Conservation (phyloP, 2,888 invertebrate species). For the Gordius sp. region DNA sequence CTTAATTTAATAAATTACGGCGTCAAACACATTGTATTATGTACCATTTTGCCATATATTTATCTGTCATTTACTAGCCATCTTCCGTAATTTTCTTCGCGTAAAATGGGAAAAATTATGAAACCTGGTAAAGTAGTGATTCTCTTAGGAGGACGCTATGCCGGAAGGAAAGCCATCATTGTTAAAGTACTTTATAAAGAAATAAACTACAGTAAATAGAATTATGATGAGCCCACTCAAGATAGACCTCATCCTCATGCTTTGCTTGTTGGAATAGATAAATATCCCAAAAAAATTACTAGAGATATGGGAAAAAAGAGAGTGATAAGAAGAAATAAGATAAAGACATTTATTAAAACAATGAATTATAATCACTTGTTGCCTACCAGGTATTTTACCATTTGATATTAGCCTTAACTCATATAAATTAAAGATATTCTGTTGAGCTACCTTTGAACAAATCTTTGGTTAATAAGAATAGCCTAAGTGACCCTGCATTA, state of each 20-base stretch:
- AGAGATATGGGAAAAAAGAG: constrained; percentile 47
- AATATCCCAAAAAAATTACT: constrained; percentile 75
- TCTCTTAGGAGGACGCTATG: constrained; percentile 90
- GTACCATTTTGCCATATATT: too few species aligned
- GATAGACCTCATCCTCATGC: constrained; percentile 93
- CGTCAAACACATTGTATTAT: too few species aligned
- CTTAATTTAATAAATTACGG: too few species aligned
- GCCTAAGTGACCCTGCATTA: constrained; percentile 77
- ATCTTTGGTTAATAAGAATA: constrained; percentile 48
- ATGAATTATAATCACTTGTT: constrained; percentile 36
- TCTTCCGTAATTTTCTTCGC: too few species aligned
- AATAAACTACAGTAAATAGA: constrained; percentile 31
- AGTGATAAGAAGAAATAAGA: constrained; percentile 75
- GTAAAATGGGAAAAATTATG: constrained; percentile 14
- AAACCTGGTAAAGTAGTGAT: constrained; percentile 67
- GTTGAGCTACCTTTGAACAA: constrained; percentile 78
- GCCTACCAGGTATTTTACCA: constrained; percentile 34
- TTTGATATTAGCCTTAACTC: not conserved
- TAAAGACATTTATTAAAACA: constrained; percentile 91
- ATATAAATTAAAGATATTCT: constrained; percentile 47
- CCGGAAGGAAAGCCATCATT: constrained; percentile 82
- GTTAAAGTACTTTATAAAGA: constrained; percentile 37
- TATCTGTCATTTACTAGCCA: too few species aligned
- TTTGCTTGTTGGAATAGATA: constrained; percentile 86
- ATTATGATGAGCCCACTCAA: constrained; percentile 76